phyloP scores from a whole-genome alignment of 2,888 invertebrate genomes.

The Trichopria drosophilae region DNA sequence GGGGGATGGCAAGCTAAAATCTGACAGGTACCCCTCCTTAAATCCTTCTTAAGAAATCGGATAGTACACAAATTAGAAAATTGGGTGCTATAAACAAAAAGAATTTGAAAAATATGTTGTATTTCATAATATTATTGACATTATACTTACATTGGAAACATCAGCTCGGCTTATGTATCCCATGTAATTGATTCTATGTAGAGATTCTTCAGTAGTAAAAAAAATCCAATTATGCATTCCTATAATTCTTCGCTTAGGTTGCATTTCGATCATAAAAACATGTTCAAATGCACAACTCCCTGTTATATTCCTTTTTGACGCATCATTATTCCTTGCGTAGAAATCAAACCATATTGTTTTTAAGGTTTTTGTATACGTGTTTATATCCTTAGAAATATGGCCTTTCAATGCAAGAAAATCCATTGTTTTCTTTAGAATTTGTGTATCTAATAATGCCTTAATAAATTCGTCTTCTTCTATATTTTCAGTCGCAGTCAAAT shows the following conservation, averaged over 20 bases:
- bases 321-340: slow-evolving; percentile 54
- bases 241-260: slow-evolving; percentile 54
- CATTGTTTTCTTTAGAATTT: slow-evolving; percentile 35
- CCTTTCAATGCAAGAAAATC: slow-evolving; percentile 39
- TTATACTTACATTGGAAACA: slow-evolving; percentile 45
- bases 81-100: no score
- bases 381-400: slow-evolving; percentile 33
- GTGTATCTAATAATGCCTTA: slow-evolving; percentile 32
- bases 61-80: neutral
- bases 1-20: no score
- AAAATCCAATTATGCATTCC: slow-evolving; percentile 66
- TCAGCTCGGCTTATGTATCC: slow-evolving; percentile 51
- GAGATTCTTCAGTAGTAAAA: slow-evolving; percentile 60
- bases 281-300: slow-evolving; percentile 67
- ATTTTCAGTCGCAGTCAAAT: slow-evolving; percentile 31
- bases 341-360: slow-evolving; percentile 54
- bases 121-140: neutral
- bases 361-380: slow-evolving; percentile 43
- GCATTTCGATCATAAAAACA: slow-evolving; percentile 65
- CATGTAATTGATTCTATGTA: slow-evolving; percentile 55
- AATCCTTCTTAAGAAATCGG: neutral
- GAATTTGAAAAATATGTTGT: no score
- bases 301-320: slow-evolving; percentile 44
- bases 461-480: slow-evolving; percentile 39
- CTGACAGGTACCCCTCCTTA: no score